Conservation (phyloP, 2,888 invertebrate genomes). For the Apamea crenata region DNA sequence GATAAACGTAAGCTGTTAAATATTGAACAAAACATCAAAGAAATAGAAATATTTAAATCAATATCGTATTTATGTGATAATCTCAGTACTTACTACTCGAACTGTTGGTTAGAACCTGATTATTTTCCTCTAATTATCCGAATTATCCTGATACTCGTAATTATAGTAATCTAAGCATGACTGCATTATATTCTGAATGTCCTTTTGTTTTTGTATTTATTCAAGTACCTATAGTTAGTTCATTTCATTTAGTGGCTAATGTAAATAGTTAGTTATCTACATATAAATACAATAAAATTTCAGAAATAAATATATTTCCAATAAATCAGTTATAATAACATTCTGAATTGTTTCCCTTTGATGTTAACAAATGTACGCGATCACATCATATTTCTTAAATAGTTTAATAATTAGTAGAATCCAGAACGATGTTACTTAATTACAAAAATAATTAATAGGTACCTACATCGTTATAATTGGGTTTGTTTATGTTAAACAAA, state of each 20-base stretch:
- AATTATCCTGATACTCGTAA: background rate
- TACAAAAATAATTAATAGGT: slow-evolving; percentile 9
- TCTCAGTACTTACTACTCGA: background rate
- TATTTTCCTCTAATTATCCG: background rate
- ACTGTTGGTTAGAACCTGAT: background rate
- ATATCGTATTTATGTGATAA: background rate
- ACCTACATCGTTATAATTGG: background rate
- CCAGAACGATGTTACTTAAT: background rate
- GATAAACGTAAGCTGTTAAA: background rate
- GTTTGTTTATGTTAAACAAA: slow-evolving; percentile 5
- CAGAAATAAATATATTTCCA: too few species aligned
- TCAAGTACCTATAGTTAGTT: too few species aligned
- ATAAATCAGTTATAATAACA: too few species aligned
- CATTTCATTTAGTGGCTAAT: too few species aligned
- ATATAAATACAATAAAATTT: too few species aligned
- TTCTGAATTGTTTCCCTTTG: background rate
- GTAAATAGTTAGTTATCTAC: too few species aligned
- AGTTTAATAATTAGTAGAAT: background rate
- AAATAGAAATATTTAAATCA: background rate
- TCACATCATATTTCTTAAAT: background rate
- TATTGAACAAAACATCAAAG: background rate
- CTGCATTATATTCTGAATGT: background rate
- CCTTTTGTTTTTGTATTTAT: background rate
- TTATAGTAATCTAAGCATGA: background rate
- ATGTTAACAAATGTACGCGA: background rate